phyloP scores from a whole-genome alignment of 1,140 invertebrate genomes.

The Atta texana region DNA sequence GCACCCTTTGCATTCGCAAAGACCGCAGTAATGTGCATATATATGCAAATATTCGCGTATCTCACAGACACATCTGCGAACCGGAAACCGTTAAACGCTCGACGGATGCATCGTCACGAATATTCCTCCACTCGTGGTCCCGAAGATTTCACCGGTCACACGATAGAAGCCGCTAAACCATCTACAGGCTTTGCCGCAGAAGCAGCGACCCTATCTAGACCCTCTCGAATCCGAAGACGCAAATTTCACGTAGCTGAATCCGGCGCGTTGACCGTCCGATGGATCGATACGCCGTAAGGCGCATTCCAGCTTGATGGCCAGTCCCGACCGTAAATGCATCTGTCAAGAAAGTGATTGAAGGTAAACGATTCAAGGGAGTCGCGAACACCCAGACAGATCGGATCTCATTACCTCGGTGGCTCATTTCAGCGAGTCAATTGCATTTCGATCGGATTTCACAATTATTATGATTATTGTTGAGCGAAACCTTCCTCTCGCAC shows the following conservation, averaged over 20 bases:
- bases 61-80: slow-evolving; percentile 54
- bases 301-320: slow-evolving; percentile 81
- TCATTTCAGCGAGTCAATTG: slow-evolving; percentile 82
- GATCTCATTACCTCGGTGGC: slow-evolving; percentile 81
- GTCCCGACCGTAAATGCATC: slow-evolving; percentile 81
- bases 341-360: slow-evolving; percentile 85
- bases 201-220: slow-evolving; percentile 40
- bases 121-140: slow-evolving; percentile 43
- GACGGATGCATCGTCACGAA: slow-evolving; percentile 70
- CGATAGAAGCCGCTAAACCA: slow-evolving; percentile 42
- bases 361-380: slow-evolving; percentile 80
- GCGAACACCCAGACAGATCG: slow-evolving; percentile 58
- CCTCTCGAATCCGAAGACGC: slow-evolving; percentile 45
- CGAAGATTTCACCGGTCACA: slow-evolving; percentile 33
- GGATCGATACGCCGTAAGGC: slow-evolving; percentile 72
- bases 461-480: slow-evolving; percentile 82
- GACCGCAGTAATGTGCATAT: slow-evolving; percentile 57
- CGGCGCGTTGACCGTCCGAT: slow-evolving; percentile 56
- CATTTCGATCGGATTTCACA: slow-evolving; percentile 83
- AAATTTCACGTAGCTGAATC: slow-evolving; percentile 62
- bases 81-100: slow-evolving; percentile 68
- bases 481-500: neutral
- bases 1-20: slow-evolving; percentile 44
- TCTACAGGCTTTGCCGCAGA: slow-evolving; percentile 38
- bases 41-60: slow-evolving; percentile 64